Conservation (phyloP, 2,113 vertebrate species). For the Tauraco erythrolophus region DNA sequence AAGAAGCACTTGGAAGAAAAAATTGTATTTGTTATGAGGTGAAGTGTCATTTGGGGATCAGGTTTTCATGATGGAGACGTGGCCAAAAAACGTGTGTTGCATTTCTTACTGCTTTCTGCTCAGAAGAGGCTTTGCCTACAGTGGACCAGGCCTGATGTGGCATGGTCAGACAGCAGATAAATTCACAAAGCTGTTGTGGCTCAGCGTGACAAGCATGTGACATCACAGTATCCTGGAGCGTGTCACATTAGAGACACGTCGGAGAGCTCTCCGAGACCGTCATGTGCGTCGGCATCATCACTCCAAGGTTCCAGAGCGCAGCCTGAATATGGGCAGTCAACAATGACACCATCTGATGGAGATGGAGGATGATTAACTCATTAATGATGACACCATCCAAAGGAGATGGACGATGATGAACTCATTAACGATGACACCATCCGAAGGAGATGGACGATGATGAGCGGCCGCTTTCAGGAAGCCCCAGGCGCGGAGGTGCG, state of each 20-base stretch:
- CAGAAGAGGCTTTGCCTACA: rapidly evolving
- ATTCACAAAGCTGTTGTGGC: background rate
- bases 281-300: rapidly evolving
- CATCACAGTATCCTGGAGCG: rapidly evolving
- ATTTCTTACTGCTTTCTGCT: rapidly evolving
- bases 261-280: rapidly evolving
- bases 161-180: background rate
- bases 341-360: rapidly evolving
- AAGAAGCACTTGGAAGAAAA: background rate
- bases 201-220: background rate
- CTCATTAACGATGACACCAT: too few relatives aligned
- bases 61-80: rapidly evolving
- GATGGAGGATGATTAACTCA: rapidly evolving
- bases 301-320: background rate
- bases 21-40: background rate
- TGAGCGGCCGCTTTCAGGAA: rapidly evolving
- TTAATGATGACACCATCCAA: rapidly evolving
- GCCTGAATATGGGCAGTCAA: background rate
- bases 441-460: rapidly evolving
- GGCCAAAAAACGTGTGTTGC: background rate
- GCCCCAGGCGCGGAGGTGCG: rapidly evolving
- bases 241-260: rapidly evolving
- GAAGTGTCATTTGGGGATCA: rapidly evolving
- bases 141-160: background rate
- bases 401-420: rapidly evolving